These are phyloP conservation scores for Syngnathoides biaculeatus DNA, from an alignment of 2,113 vertebrate species.

Conservation along the genomic window DNA sequence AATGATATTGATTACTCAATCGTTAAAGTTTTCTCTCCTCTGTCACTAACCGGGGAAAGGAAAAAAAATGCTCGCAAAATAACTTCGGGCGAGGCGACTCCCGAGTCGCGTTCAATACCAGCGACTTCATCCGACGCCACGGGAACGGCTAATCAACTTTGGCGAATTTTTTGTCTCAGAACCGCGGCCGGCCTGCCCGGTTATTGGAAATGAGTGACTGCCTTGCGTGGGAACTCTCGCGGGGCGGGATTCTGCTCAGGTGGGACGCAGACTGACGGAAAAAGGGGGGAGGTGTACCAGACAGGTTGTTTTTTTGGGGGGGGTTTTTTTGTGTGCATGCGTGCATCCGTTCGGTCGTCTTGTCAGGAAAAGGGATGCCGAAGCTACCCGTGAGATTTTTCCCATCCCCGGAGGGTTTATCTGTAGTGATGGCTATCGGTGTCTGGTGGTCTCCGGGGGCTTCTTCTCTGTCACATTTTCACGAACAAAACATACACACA, in stretches of 20 bases:
- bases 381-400: constrained; percentile 26
- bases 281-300: constrained; percentile 12
- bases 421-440: constrained; percentile 49
- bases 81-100: constrained; percentile 6
- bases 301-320: too few species aligned
- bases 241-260: constrained; percentile 17
- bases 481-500: constrained; percentile 13
- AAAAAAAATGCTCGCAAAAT: constrained; percentile 5
- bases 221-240: constrained; percentile 43
- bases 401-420: constrained; percentile 35
- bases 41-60: neutral
- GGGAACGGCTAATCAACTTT: constrained; percentile 67
- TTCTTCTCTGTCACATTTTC: constrained; percentile 29
- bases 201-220: constrained; percentile 65
- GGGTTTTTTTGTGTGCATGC: constrained; percentile 19
- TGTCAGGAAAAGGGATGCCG: constrained; percentile 25
- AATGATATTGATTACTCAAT: neutral
- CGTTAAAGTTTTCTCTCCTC: constrained; percentile 6
- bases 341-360: constrained; percentile 17
- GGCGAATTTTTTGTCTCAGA: constrained; percentile 56
- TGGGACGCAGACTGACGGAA: constrained; percentile 23
- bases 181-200: constrained; percentile 50
- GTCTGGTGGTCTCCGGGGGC: constrained; percentile 34
- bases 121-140: constrained; percentile 54
- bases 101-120: constrained; percentile 20